These are phyloP conservation scores for Discoglossus pictus DNA, from an alignment of 2,797 vertebrate species.

Conservation along the genomic window DNA sequence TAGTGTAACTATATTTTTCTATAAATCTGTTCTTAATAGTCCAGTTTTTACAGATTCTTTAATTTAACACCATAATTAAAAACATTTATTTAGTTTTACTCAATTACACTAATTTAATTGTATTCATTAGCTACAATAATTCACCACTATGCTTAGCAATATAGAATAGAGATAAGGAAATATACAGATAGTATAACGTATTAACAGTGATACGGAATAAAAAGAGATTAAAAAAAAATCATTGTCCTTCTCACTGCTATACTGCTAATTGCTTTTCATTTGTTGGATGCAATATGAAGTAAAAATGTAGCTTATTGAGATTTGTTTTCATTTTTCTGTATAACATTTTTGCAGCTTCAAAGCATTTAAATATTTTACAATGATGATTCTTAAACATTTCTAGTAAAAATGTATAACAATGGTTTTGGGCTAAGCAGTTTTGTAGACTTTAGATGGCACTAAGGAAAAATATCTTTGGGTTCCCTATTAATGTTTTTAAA, in stretches of 20 bases:
- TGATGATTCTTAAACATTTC: too few species aligned
- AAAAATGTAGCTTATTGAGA: too few species aligned
- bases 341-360: too few species aligned
- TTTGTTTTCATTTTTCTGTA: too few species aligned
- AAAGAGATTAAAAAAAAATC: not conserved
- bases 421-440: too few species aligned
- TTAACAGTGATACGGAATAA: constrained; percentile 1
- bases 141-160: not conserved
- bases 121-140: constrained; percentile 14
- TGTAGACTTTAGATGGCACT: too few species aligned
- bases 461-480: too few species aligned
- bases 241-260: too few species aligned
- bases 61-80: constrained; percentile 21
- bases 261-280: not conserved
- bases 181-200: constrained; percentile 12
- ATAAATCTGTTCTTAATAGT: constrained; percentile 22
- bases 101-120: constrained; percentile 34
- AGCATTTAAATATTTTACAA: too few species aligned
- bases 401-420: too few species aligned
- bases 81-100: constrained; percentile 3
- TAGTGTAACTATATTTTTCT: constrained; percentile 13
- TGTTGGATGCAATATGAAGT: not conserved
- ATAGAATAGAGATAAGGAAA: constrained; percentile 11
- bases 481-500: too few species aligned
- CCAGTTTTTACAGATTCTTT: constrained; percentile 1